Evolutionary conservation across 2,888 invertebrate species (phyloP), one percentile per base, ranked within the genome.

Genomic region (Meteorus colon): DNA sequence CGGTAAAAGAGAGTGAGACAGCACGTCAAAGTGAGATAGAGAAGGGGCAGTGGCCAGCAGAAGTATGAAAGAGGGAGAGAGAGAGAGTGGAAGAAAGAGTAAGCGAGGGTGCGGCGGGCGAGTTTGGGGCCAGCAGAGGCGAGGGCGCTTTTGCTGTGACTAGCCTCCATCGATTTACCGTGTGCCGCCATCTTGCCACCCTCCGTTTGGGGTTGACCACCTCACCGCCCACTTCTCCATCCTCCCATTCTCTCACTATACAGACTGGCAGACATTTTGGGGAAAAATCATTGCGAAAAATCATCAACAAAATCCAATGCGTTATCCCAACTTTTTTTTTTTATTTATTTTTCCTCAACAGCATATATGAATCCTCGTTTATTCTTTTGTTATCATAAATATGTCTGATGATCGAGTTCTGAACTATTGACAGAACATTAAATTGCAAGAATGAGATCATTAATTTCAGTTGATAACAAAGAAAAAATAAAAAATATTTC

Each of bases 151-250:
- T 63, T 88, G 88, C 88, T 88, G 88, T 89, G 89, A 89, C 88
- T 89, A 89, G 89, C 89, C 89, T 89, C 89, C 89, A 89, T 89
- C 89, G 89, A 89, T 89, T 89, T 89, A 86, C 89, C 88, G 86
- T 88, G 85, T 82, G 89, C 87, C 89, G 89, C 89, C 89, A 89
- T 89, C 89, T 89, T 89, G 88, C 89, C 86, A 88, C 88, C 89
- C 89, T 89, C 86, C 86, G 86, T 86, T 83, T 83, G 86, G 87
- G 88, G 87, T 87, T 87, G 86, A 87, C 87, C 89, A 88, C 88
- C 89, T 86, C 82, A 78, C 82, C 81, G 63, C 81, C 79, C 77
- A 77, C 77, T 55, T 51, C 74, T 74, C 67, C 78, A 77, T 70
- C 73, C 68, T 41, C 68, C 24, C 59, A 75, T 59, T 60, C 78